Percentiles rank a stretch among this genome's conserved stretches.
Evolutionary conservation across 1,140 invertebrate genomes (phyloP).

Genomic region (Heliconius hermathena): DNA sequence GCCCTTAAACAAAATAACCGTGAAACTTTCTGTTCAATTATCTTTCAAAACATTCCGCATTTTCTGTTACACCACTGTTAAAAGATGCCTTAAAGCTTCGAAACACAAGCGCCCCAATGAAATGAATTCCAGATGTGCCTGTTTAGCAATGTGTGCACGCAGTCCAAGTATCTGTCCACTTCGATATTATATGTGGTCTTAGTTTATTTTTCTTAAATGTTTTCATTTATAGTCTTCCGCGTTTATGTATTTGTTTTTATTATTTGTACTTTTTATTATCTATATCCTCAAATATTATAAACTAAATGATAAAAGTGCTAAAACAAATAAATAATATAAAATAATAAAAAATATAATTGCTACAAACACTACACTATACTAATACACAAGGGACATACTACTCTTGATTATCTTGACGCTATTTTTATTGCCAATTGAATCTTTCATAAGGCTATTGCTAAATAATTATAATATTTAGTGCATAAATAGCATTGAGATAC

Average conservation of each 20-base stretch:
- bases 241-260: constrained; percentile 65
- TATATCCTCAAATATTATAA: constrained; percentile 21
- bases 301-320: constrained; percentile 23
- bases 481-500: constrained; percentile 58
- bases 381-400: constrained; percentile 26
- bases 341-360: not conserved
- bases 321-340: constrained; percentile 21
- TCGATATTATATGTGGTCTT: constrained; percentile 79
- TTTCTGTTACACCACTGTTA: constrained; percentile 61
- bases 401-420: constrained; percentile 37
- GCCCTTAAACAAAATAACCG: constrained; percentile 45
- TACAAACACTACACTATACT: not conserved
- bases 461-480: constrained; percentile 22
- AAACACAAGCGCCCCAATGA: constrained; percentile 62
- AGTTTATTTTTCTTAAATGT: constrained; percentile 62
- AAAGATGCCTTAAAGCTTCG: constrained; percentile 56
- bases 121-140: constrained; percentile 68
- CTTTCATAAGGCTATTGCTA: not conserved
- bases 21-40: constrained; percentile 47
- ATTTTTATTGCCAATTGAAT: constrained; percentile 25
- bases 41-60: constrained; percentile 58
- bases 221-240: constrained; percentile 68
- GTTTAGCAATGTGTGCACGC: constrained; percentile 78
- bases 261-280: constrained; percentile 42
- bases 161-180: constrained; percentile 73